Evolutionary conservation across 1,140 invertebrate species (phyloP).

Genomic region (Camponotus vicinus): DNA sequence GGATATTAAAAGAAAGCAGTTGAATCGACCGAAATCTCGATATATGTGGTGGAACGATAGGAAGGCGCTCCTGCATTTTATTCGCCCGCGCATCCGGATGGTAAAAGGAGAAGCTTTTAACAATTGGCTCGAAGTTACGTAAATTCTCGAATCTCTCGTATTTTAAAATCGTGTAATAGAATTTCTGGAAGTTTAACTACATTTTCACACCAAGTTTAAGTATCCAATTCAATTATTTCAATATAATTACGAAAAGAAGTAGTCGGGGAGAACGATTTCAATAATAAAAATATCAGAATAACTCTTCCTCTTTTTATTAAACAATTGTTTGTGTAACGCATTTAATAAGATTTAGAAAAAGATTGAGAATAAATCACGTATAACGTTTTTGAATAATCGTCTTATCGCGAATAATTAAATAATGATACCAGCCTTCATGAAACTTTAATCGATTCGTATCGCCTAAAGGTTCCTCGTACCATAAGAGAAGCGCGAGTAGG

Average conservation of each 20-base stretch:
- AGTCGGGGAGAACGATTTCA: background rate
- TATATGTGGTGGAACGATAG: slow-evolving; percentile 50
- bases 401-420: slow-evolving; percentile 28
- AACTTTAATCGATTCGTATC: slow-evolving; percentile 46
- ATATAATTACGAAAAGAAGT: background rate
- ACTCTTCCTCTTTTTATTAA: no score
- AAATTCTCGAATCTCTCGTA: slow-evolving; percentile 27
- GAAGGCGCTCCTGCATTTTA: slow-evolving; percentile 37
- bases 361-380: background rate
- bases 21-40: slow-evolving; percentile 56
- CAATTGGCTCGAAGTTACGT: slow-evolving; percentile 31
- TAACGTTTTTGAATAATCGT: background rate
- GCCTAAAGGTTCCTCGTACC: slow-evolving; percentile 17
- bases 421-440: background rate
- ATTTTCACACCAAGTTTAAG: no score
- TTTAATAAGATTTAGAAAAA: background rate
- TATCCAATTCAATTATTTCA: background rate
- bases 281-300: background rate
- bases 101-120: slow-evolving; percentile 46
- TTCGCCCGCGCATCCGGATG: slow-evolving; percentile 18
- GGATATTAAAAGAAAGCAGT: slow-evolving; percentile 60
- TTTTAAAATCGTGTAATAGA: slow-evolving; percentile 37
- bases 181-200: slow-evolving; percentile 8
- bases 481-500: slow-evolving; percentile 14
- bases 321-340: no score